Evolutionary conservation across 2,113 vertebrate species (phyloP), one percentile per base, ranked within the genome.

Genomic region (Euleptes europaea): DNA sequence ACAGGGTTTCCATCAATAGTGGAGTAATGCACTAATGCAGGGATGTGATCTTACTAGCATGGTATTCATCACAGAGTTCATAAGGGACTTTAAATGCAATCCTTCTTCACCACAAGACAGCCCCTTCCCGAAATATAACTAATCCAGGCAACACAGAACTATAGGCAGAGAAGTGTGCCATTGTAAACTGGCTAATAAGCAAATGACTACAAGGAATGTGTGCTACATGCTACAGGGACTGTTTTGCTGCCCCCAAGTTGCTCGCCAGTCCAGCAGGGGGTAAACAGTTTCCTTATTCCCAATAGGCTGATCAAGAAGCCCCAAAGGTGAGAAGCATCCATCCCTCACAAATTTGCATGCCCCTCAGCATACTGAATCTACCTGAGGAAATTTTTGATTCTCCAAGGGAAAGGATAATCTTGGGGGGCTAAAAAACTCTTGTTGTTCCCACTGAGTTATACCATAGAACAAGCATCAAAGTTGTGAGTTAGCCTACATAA

Each of bases 1-100:
- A 87, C 86, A 86, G 63, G 82, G 23, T 40, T 51, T 81, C 78
- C 76, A 28, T 78, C 12, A 63, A 17, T 69, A 84, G 57, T 10
- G 3, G 69, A 42, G 31, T 31, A 44, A 78, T 78, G 42, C 49
- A 26, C 21, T 78, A 35, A 78, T 44, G 17, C 57, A 60, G 35
- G 57, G 19, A 21, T 51, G 35, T 40, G 26, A 26, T 21, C 17
- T 65, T 54, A 57, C 38, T 33, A 76, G 31, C 38, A 70, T 33
- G 40, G 44, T 54, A 12, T 84, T 51, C 28, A 31, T 84, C 44
- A 54, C 6, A 38, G 21, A 35, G 26, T 15, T 67, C 5, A 33
- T 54, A 44, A 67, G 26, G 4, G 5, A 4, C 72, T 77, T 67
- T 9, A 31, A 40, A 21, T 57, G 54, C 54, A 23, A 57, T 57